Conservation (phyloP, 2,113 vertebrate genomes). For the Puffinus mauretanicus region DNA sequence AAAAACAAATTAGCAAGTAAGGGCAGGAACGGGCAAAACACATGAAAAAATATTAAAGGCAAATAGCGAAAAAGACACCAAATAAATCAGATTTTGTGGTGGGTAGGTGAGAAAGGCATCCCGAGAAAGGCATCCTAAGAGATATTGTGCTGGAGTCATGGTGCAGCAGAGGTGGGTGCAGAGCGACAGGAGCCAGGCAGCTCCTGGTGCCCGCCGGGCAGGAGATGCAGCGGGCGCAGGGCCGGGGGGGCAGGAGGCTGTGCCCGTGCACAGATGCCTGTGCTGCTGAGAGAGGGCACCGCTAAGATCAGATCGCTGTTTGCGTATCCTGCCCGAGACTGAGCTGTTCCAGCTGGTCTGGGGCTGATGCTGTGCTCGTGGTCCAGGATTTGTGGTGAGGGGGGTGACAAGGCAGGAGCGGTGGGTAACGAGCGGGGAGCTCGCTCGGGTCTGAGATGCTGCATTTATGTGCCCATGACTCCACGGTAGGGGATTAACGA, state of each 20-base stretch:
- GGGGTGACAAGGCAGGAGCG: rapidly evolving
- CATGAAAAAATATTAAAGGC: background rate
- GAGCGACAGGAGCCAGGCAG: rapidly evolving
- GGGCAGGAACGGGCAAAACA: rapidly evolving
- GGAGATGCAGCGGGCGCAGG: rapidly evolving
- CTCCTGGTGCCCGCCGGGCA: rapidly evolving
- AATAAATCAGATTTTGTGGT: background rate
- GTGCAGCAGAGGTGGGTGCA: background rate
- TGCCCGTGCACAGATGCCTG: rapidly evolving
- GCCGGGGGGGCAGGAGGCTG: background rate
- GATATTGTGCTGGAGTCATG: rapidly evolving
- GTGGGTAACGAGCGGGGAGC: too few relatives aligned
- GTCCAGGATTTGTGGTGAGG: background rate
- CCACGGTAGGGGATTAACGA: rapidly evolving
- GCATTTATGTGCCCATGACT: rapidly evolving
- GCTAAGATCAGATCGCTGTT: rapidly evolving
- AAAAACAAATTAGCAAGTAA: background rate
- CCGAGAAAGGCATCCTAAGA: background rate
- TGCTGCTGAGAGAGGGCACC: background rate
- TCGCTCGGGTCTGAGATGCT: rapidly evolving
- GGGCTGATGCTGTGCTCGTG: rapidly evolving
- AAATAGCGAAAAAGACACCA: background rate
- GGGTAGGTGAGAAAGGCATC: background rate
- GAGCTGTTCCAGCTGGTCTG: background rate
- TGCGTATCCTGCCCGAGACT: rapidly evolving